A percentile compares a stretch with the other conserved stretches of the same genome.
Conservation (phyloP, 2,797 vertebrate species). For the Labeo calbasu region DNA sequence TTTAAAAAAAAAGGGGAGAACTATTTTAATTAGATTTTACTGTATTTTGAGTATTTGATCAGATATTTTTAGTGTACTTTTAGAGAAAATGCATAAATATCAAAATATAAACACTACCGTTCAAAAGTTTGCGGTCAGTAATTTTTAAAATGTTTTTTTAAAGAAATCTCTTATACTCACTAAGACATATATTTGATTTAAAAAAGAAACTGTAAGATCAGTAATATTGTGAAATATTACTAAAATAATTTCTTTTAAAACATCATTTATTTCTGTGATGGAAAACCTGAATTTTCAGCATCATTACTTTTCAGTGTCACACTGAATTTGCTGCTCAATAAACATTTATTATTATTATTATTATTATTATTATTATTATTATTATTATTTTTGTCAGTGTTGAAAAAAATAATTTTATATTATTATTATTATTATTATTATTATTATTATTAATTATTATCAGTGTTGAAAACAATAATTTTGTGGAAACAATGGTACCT, state of each 20-base stretch:
- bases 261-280: not conserved
- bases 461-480: too few relatives aligned
- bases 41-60: not conserved
- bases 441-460: too few relatives aligned
- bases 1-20: too few relatives aligned
- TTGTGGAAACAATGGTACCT: not conserved
- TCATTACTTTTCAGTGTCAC: not conserved
- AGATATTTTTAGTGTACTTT: too few relatives aligned
- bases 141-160: not conserved
- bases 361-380: too few relatives aligned
- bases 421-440: not conserved
- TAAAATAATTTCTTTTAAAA: not conserved
- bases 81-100: not conserved
- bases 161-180: not conserved
- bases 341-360: not conserved
- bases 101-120: not conserved
- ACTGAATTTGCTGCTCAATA: not conserved
- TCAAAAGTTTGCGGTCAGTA: not conserved
- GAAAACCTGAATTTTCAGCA: not conserved
- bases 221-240: not conserved
- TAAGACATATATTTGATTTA: not conserved
- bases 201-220: not conserved
- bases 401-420: not conserved
- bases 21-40: not conserved
- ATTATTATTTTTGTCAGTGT: too few relatives aligned